Base-by-base conservation (phyloP, 2,113 vertebrate genomes). In the Boleophthalmus pectinirostris region DNA sequence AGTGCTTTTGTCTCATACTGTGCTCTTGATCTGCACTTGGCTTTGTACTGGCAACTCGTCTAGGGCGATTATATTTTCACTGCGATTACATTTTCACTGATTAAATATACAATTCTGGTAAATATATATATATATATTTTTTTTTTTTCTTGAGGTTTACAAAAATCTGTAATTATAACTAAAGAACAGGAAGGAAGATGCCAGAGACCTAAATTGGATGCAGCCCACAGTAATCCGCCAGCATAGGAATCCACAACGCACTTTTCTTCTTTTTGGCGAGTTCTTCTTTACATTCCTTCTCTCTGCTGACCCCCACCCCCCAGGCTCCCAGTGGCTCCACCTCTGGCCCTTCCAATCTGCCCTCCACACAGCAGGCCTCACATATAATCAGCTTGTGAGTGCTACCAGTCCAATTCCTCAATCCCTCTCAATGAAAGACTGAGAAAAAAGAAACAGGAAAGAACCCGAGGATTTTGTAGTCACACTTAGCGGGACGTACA, bases 351-450 rank as follows among this genome's bases (percentile, higher is more conserved):
- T 76, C 70, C 79, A 74, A 47, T 84, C 72, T 75, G 85, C 79
- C 81, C 80, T 79, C 70, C 49, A 77, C 89, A 77, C 89, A 77
- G 83, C 56, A 16, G 85, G 87, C 79, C 74, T 81, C 79, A 74
- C 82, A 89, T 87, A 85, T 89, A 91, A 92, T 90, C 86, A 87
- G 88, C 83, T 89, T 91, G 86, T 18, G 76, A 92, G 84, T 74
- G 76, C 82, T 77, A 47, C 66, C 78, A 51, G 5, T 77, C 81
- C 84, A 86, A 83, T 81, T 86, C 84, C 63, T 75, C 84, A 85
- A 86, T 82, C 87, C 78, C 73, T 47, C 77, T 81, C 83, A 86
- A 88, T 87, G 81, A 89, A 89, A 86, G 85, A 86, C 80, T 71
- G 70, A 86, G 80, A 29, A 57, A 79, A 74, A 83, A 85, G 56